phyloP scores from a whole-genome alignment of 1,140 invertebrate species.

The Phenacoccus solenopsis region DNA sequence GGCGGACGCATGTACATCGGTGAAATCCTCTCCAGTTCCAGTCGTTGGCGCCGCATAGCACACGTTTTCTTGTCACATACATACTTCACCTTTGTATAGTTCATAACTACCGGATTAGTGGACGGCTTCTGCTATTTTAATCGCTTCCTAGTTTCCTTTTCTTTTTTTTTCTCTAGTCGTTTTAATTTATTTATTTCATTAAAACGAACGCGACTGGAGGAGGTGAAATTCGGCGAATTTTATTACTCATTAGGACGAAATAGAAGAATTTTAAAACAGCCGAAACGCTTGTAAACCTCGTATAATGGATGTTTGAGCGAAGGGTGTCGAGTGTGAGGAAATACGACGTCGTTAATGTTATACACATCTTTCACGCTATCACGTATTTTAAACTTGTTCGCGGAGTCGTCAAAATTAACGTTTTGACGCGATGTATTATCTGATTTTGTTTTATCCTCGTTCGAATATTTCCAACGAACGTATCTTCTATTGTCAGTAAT shows the following conservation, averaged over 20 bases:
- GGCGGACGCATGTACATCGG: background rate
- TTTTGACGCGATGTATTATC: too few relatives aligned
- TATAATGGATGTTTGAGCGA: too few relatives aligned
- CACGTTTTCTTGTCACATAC: background rate
- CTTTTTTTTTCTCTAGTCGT: background rate
- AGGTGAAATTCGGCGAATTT: background rate
- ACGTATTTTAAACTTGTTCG: too few relatives aligned
- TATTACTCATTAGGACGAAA: background rate
- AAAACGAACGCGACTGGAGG: too few relatives aligned
- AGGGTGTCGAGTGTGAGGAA: background rate
- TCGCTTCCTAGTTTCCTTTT: background rate
- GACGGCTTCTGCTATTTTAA: slow-evolving; percentile 1
- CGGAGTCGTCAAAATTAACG: too few relatives aligned
- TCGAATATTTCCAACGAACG: too few relatives aligned
- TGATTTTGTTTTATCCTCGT: too few relatives aligned
- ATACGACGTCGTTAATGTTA: background rate
- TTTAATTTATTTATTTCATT: too few relatives aligned
- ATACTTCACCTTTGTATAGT: background rate
- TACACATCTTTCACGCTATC: too few relatives aligned
- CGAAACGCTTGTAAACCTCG: too few relatives aligned
- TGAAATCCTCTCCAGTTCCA: background rate
- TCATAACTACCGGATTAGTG: slow-evolving; percentile 1
- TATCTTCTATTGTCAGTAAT: too few relatives aligned
- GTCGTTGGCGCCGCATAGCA: background rate
- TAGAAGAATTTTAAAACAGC: background rate